Base-by-base conservation (phyloP, 2,888 invertebrate genomes). In the Chorisops tibialis region DNA sequence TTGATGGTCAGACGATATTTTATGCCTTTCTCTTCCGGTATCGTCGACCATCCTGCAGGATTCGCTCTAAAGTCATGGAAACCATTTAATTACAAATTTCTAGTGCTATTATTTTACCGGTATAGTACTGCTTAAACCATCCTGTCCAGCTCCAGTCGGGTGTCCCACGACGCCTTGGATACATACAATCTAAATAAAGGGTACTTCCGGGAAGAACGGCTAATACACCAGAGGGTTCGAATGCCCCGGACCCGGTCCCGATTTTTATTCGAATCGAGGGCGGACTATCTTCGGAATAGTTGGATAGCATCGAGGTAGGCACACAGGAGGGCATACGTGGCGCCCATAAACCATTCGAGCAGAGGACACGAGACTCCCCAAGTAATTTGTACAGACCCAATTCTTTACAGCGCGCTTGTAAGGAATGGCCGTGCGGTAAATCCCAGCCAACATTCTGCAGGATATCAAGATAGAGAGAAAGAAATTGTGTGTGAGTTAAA, bases 91-190 rank as follows among this genome's bases (percentile, higher is more conserved):
- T 67, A 67, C 67, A 62, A 61, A 62, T 52, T 62, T 61, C 65
- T 63, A 41, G 56, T 50, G 47, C 35, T 45, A 50, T 54, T 47
- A 61, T 67, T 73, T 75, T 73, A 91, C 91, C 91, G 69, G 90
- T 88, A 51, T 84, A 83, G 76, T 91, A 91, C 73, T 88, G 87
- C 67, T 89, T 87, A 71, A 85, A 83, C 62, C 87, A 86, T 61
- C 91, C 87, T 0, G 91, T 91, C 91, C 93, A 93, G 52, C 87
- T 88, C 93, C 93, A 93, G 70, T 90, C 89, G 0, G 93, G 93
- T 65, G 88, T 87, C 1, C 93, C 93, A 18, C 87, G 80, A 16
- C 85, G 81, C 37, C 90, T 81, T 1, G 87, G 86, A 71, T 88
- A 87, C 69, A 93, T 83, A 74, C 93, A 93, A 76, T 93, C 93